These are phyloP conservation scores for Euleptes europaea DNA, from an alignment of 2,113 vertebrate species.

Conservation along the genomic window DNA sequence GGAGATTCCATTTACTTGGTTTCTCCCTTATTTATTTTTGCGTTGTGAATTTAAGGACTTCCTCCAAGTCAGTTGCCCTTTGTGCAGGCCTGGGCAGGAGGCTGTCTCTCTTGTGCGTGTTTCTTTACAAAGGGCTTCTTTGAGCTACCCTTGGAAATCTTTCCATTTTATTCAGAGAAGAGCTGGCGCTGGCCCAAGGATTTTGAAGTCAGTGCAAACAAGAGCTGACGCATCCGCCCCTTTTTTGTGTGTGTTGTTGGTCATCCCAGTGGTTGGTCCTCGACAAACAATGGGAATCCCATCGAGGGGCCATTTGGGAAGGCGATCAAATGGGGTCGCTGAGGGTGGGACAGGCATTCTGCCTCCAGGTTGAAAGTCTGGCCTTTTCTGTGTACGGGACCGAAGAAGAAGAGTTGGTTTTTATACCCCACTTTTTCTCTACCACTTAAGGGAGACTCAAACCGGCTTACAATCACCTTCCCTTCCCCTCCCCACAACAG, in stretches of 20 bases:
- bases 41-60: neutral
- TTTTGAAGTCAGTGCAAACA: neutral
- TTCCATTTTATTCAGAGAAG: neutral
- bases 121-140: constrained; percentile 3
- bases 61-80: constrained; percentile 2
- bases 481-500: no score
- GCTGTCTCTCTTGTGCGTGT: neutral
- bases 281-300: neutral
- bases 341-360: neutral
- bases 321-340: neutral
- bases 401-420: no score
- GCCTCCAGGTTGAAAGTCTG: neutral
- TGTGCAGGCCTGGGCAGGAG: neutral
- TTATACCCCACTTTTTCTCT: no score
- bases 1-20: neutral
- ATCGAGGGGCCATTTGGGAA: neutral
- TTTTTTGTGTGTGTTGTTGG: no score
- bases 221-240: neutral
- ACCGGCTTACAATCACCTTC: no score
- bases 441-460: no score
- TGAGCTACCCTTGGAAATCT: neutral
- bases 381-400: neutral
- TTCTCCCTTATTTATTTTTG: constrained; percentile 31
- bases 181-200: neutral
- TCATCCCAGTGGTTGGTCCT: neutral